These are phyloP conservation scores for Phataginus tricuspis DNA, from an alignment of 2,797 vertebrate species.

Conservation along the genomic window DNA sequence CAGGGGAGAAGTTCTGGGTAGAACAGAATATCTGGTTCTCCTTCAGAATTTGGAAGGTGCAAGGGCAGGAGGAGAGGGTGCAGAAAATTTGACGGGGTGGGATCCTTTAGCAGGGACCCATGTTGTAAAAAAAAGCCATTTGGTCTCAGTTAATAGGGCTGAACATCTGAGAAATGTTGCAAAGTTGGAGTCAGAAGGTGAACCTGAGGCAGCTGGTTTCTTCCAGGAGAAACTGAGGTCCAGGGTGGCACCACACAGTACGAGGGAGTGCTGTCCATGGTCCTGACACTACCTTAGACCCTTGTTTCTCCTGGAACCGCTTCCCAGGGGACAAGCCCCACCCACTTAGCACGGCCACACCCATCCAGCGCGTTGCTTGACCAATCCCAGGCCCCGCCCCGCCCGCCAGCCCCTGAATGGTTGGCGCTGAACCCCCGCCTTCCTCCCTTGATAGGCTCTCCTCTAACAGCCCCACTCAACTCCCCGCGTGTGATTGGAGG, in stretches of 20 bases:
- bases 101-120: background rate
- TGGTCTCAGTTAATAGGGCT: background rate
- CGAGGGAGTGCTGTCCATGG: conserved; percentile 30
- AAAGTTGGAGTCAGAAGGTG: background rate
- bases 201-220: background rate
- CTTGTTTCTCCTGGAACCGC: too few species aligned
- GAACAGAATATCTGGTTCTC: background rate
- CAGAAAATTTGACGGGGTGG: background rate
- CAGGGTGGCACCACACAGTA: rapidly evolving
- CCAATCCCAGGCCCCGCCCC: background rate
- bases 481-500: background rate
- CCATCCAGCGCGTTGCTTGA: background rate
- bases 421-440: background rate
- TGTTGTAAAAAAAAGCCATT: background rate
- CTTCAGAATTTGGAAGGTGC: background rate
- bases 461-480: background rate
- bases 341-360: background rate
- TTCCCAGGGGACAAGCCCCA: background rate
- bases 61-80: background rate
- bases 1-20: background rate
- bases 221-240: conserved; percentile 33
- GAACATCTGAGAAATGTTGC: background rate
- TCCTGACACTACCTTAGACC: background rate
- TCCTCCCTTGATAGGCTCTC: background rate
- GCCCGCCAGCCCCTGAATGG: background rate